Evolutionary conservation across 1,140 invertebrate genomes (phyloP).

Genomic region (Anastrepha obliqua): DNA sequence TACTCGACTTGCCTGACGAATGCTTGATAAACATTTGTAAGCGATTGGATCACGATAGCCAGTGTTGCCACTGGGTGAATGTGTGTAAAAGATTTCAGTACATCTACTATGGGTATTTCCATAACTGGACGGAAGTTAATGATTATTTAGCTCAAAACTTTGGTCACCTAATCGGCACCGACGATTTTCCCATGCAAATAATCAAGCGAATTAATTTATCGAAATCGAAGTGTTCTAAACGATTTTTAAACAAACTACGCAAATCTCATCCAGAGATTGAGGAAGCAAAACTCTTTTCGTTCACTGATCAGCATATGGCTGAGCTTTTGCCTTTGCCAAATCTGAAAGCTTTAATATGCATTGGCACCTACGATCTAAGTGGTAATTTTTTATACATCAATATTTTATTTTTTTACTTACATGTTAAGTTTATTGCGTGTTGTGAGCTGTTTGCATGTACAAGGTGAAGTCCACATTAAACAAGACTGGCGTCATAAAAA

Average conservation of each 20-base stretch:
- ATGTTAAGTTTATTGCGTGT: too few species aligned
- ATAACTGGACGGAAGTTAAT: neutral
- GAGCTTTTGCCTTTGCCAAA: conserved; percentile 6
- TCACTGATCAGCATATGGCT: neutral
- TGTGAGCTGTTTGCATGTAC: too few species aligned
- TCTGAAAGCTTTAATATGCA: conserved; percentile 7
- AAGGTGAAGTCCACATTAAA: neutral
- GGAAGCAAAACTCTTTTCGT: conserved; percentile 26
- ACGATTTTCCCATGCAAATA: neutral
- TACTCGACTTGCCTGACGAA: neutral
- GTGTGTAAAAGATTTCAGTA: neutral
- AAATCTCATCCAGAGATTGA: neutral
- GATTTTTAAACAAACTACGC: neutral
- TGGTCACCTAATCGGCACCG: neutral
- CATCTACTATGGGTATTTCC: neutral
- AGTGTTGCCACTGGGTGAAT: neutral
- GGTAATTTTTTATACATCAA: neutral
- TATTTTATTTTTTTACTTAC: neutral
- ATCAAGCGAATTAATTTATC: neutral
- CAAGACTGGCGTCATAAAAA: neutral
- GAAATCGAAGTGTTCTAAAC: neutral
- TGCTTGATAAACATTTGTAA: neutral
- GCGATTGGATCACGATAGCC: neutral
- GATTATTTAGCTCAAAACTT: conserved; percentile 4
- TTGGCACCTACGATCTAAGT: neutral